These are phyloP conservation scores for Sthenelais limicola DNA, from an alignment of 2,888 invertebrate species.

Conservation along the genomic window DNA sequence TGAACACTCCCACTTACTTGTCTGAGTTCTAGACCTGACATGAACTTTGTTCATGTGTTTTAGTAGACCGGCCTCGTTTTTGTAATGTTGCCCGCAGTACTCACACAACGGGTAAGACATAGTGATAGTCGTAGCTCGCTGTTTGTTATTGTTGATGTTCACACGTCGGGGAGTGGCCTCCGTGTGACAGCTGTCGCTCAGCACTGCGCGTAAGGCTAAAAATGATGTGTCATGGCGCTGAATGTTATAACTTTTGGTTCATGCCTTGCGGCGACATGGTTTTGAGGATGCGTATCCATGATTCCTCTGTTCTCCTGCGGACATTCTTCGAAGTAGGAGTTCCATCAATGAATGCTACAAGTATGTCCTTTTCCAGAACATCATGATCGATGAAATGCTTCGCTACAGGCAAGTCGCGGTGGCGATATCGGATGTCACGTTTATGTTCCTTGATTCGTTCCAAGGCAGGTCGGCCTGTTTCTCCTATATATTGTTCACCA, in stretches of 20 bases:
- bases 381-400: conserved; percentile 14
- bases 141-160: no score
- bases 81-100: no score
- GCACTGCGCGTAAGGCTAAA: no score
- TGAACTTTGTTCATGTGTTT: no score
- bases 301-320: neutral
- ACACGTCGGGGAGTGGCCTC: no score
- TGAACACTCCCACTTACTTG: no score
- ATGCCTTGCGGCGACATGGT: neutral
- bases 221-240: no score
- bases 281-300: neutral
- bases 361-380: neutral
- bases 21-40: no score
- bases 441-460: neutral
- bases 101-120: no score
- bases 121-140: no score
- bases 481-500: neutral
- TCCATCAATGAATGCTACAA: neutral
- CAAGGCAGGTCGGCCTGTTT: neutral
- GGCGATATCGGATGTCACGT: neutral
- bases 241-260: neutral
- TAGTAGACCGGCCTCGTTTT: no score
- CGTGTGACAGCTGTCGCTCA: no score
- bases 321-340: neutral
- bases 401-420: neutral